These are phyloP conservation scores for Megalurothrips usitatus DNA, from an alignment of 2,888 invertebrate genomes.

Conservation along the genomic window DNA sequence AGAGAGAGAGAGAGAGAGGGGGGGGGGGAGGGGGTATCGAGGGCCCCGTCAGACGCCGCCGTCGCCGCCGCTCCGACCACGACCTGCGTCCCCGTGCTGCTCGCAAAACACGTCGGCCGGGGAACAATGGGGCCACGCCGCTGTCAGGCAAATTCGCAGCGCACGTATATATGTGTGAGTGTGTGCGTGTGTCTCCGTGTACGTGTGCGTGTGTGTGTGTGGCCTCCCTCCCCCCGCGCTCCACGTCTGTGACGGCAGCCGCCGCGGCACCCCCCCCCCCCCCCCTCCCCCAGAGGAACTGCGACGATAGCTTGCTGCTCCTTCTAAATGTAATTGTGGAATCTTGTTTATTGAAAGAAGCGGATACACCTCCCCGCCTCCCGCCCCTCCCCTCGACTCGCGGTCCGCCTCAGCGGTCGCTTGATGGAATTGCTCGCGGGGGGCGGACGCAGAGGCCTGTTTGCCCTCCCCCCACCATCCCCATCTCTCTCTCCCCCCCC, in stretches of 20 bases:
- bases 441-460: too few species aligned
- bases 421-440: not conserved
- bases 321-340: conserved; percentile 14
- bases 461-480: too few species aligned
- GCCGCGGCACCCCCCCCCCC: too few species aligned
- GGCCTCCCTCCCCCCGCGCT: too few species aligned
- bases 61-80: too few species aligned
- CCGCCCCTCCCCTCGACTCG: not conserved
- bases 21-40: not conserved
- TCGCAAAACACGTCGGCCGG: not conserved
- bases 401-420: not conserved
- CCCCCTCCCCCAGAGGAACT: not conserved
- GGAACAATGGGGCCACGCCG: not conserved
- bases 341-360: not conserved
- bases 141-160: too few species aligned
- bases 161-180: too few species aligned
- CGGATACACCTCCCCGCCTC: not conserved
- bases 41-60: not conserved
- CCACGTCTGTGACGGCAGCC: too few species aligned
- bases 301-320: conserved; percentile 1
- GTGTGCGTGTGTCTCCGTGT: too few species aligned
- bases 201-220: too few species aligned
- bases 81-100: not conserved
- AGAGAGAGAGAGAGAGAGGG: too few species aligned
- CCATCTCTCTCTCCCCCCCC: too few species aligned